Conservation (phyloP, 1,140 invertebrate genomes). For the Sinella curviseta region DNA sequence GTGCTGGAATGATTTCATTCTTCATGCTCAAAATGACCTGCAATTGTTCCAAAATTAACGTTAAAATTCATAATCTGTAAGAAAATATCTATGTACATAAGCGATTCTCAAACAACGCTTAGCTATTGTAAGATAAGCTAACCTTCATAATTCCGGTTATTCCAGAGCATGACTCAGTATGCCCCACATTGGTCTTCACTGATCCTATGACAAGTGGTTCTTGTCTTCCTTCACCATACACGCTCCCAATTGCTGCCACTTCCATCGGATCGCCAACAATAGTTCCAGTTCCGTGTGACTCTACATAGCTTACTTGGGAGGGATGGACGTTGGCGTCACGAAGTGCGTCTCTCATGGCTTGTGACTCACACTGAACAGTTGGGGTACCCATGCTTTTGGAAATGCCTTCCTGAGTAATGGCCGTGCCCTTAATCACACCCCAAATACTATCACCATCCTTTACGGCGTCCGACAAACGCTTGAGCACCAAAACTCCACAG, state of each 20-base stretch:
- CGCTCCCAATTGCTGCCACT: constrained; percentile 62
- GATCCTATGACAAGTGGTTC: constrained; percentile 63
- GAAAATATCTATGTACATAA: too few relatives aligned
- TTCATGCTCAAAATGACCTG: not conserved
- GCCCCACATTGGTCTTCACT: constrained; percentile 68
- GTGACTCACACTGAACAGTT: not conserved
- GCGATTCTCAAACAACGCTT: too few relatives aligned
- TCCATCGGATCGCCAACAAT: constrained; percentile 65
- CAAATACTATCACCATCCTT: not conserved
- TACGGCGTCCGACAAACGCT: constrained; percentile 16
- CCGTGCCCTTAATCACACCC: not conserved
- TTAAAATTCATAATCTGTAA: too few relatives aligned
- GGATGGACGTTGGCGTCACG: not conserved
- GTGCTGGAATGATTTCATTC: not conserved
- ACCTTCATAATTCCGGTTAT: constrained; percentile 30
- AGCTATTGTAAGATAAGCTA: too few relatives aligned
- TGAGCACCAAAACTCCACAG: not conserved
- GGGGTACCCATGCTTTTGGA: constrained; percentile 18
- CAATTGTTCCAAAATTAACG: too few relatives aligned
- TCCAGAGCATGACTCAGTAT: constrained; percentile 64
- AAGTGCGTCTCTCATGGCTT: not conserved
- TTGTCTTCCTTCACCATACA: constrained; percentile 61
- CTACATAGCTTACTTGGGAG: not conserved
- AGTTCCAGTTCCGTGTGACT: constrained; percentile 9
- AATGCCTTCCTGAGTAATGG: not conserved